Evolutionary conservation across 2,113 vertebrate genomes (phyloP), one percentile per base, ranked within the genome.

Genomic region (Elgaria multicarinata): DNA sequence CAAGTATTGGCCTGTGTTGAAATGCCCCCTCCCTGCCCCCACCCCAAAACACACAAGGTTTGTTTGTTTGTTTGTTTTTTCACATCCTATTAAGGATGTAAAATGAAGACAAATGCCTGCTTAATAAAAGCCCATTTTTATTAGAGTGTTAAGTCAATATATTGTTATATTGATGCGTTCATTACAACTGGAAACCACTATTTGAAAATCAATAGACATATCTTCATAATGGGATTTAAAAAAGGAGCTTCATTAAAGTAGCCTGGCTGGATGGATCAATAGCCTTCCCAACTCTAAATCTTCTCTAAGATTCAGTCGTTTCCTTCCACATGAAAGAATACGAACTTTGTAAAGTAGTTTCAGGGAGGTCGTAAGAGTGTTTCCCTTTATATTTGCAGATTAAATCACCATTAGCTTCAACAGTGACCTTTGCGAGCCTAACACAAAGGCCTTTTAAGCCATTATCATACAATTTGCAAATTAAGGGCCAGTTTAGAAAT

Each of bases 41-140:
- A 78, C 31, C 33, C 16, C 33, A 77, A 53, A 39, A 53, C 72
- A 67, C 9, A 42, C 36, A 71, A 13, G 64, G 42, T 77, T 20
- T 22, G 22, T 16, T 16, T 62, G 10, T 10, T 62, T 62, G n/a
- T n/a, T n/a, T n/a, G n/a, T 20, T 62, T 62, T 62, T 62, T 62
- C 58, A 62, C 58, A 62, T 62, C 13, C 77, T 84, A 82, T 58
- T 89, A 93, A 28, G 83, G 91, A 92, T 53, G 92, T 93, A 94
- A 84, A 91, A 80, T 75, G 78, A 78, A 94, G 91, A 90, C 64
- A 94, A 93, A 92, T 93, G 8, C 31, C 87, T 94, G 55, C 88
- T 96, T 95, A 96, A 95, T 96, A 96, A 96, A 97, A 91, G 36
- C 92, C 92, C 58, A 67, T 53, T 89, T 87, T 84, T 91, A 90